Conservation (phyloP, 1,140 invertebrate genomes). For the Anadara kagoshimensis region DNA sequence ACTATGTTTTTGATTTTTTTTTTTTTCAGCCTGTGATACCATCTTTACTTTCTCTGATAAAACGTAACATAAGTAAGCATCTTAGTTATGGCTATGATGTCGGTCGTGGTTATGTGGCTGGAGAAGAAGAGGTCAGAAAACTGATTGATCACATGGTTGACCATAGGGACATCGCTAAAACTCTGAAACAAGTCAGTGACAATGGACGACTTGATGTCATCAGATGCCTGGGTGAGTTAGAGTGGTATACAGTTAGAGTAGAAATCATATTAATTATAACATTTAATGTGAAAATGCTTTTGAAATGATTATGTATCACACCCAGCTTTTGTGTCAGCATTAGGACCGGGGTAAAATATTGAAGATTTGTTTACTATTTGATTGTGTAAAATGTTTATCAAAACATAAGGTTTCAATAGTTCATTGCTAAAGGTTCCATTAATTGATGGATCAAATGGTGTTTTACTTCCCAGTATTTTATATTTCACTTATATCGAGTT, state of each 20-base stretch:
- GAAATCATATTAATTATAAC: too few species aligned
- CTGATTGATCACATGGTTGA: slow-evolving; percentile 78
- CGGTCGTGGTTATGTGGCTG: slow-evolving; percentile 77
- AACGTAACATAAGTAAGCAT: slow-evolving; percentile 60
- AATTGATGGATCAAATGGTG: too few species aligned
- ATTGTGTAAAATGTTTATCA: too few species aligned
- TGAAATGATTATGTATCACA: too few species aligned
- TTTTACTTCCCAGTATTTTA: too few species aligned
- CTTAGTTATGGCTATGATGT: slow-evolving; percentile 73
- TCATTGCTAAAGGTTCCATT: too few species aligned
- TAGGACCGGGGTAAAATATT: too few species aligned
- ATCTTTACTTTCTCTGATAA: slow-evolving; percentile 57
- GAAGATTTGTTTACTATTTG: too few species aligned
- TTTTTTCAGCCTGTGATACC: slow-evolving; percentile 56
- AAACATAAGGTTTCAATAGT: too few species aligned
- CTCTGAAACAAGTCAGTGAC: slow-evolving; percentile 57
- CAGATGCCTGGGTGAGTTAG: slow-evolving; percentile 64
- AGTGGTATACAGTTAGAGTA: background rate
- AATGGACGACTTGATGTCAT: slow-evolving; percentile 63
- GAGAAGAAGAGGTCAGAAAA: slow-evolving; percentile 77
- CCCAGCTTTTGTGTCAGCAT: too few species aligned
- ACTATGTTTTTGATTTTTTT: background rate
- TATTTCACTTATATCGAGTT: too few species aligned
- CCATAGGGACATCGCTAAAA: slow-evolving; percentile 69
- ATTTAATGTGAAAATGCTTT: too few species aligned